Base-by-base conservation (phyloP, 2,797 vertebrate species). In the Sebastes nivosus region DNA sequence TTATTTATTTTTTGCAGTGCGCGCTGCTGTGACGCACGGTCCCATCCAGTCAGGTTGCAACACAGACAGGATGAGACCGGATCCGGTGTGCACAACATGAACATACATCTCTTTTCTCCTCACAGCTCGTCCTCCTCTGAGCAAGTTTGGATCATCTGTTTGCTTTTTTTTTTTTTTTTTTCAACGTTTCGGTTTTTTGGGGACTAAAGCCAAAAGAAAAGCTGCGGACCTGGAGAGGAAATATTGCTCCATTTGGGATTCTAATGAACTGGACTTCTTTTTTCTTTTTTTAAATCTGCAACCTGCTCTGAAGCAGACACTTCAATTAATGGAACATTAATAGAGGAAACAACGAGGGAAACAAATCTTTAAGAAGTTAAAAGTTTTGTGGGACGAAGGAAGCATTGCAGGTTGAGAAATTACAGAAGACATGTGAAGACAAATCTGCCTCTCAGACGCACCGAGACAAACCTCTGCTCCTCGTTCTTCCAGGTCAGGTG, bases 1-100 rank as follows among this genome's bases (percentile, higher is more conserved):
- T 42, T 42, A 46, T 46, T 46, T 46, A 10, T 22, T 16, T 27
- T 58, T 2, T 70, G 59, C 58, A 63, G 61, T 16, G 79, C 79
- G 79, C 71, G 77, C 75, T 2, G 68, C 50, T 67, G 83, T 88
- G 88, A 88, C 85, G 90, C 88, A 66, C 66, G 73, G 65, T 29
- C 81, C 30, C 85, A 57, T 79, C 60, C 68, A 58, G 38, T 65
- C 74, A 67, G 78, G 34, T 83, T 57, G 76, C 86, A 25, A 13
- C 80, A 13, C 76, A 74, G 73, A 77, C 66, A 55, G 79, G 85
- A 82, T 65, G 74, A 85, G 82, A 89, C 73, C 81, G 84, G 77
- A 87, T 74, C 61, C 68, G n/a, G 27, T 61, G 77, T 8, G 69
- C 80, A 61, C 30, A 42, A 20, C 74, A 66, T 1, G 36, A 42